phyloP scores from a whole-genome alignment of 2,113 vertebrate species.

The Trichechus manatus region DNA sequence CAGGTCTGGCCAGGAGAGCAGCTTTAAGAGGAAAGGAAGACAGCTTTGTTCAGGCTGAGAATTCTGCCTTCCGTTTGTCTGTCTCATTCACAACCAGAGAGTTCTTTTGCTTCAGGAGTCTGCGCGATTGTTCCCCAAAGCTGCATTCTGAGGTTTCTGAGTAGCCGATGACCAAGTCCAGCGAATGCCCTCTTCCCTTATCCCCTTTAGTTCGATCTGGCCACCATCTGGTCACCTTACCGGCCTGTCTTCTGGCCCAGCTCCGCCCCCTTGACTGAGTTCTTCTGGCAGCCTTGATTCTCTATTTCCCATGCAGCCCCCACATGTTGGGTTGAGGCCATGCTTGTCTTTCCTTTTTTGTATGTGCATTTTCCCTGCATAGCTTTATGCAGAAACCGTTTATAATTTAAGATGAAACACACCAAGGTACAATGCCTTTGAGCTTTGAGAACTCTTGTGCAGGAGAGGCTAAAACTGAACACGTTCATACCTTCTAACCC shows the following conservation, averaged over 20 bases:
- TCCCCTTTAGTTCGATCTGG: neutral
- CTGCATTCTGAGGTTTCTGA: neutral
- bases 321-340: rapidly evolving
- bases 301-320: neutral
- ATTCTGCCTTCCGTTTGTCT: no score
- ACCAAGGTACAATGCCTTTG: neutral
- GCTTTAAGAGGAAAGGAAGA: neutral
- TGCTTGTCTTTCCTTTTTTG: neutral
- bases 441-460: neutral
- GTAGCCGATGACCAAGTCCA: neutral
- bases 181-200: neutral
- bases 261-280: neutral
- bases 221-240: neutral
- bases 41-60: rapidly evolving
- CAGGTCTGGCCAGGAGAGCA: neutral
- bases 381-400: neutral
- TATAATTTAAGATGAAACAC: neutral
- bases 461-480: rapidly evolving
- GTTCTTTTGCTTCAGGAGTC: neutral
- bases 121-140: neutral
- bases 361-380: neutral
- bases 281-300: neutral
- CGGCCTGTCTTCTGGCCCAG: neutral
- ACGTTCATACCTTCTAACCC: neutral
- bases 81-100: no score